Base-by-base conservation (phyloP, 2,888 invertebrate genomes). In the Tryphoninae sp. region DNA sequence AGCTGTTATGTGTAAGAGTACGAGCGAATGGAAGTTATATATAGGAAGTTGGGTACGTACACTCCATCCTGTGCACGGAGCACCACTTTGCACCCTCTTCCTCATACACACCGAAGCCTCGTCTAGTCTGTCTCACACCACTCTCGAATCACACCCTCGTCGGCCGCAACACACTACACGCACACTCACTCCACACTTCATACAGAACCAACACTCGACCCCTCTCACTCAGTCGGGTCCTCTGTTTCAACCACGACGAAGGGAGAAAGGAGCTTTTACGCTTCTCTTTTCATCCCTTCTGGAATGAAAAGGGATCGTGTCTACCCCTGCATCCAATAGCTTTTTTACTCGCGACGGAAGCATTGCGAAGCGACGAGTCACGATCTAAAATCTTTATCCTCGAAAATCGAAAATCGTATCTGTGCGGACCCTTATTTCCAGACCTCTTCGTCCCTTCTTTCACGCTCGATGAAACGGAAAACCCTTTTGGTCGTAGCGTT, bases 41-140 rank as follows among this genome's bases (percentile, higher is more conserved):
- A 45, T 45, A 61, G 33, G 53, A 16, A 16, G 49, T 61, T 61
- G 69, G 65, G 75, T 68, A 40, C 67, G 72, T 71, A 65, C 61
- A 82, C 75, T 76, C 71, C 72, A 82, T 72, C 79, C 40, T 55
- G 51, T 78, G 71, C 78, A 81, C 81, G 55, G 71, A 81, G 81
- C 78, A 81, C 78, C 81, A 81, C 78, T 81, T 81, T 81, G 67
- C 75, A 6, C 33, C 33, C 33, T 64, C 40, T 75, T 71, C 71
- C 65, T 58, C 71, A 55, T 65, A 26, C 45, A 64, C 65, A 49
- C 53, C 65, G n/a, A 45, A 67, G 59, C 58, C 73, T 45, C 67
- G 59, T 78, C 58, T 76, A 71, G 71, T 61, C 79, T 64, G 72
- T 76, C 76, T 76, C 82, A 40, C 33, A 33, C 33, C 23, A 67